phyloP scores from a whole-genome alignment of 2,888 invertebrate species.

The Phorcus lineatus region DNA sequence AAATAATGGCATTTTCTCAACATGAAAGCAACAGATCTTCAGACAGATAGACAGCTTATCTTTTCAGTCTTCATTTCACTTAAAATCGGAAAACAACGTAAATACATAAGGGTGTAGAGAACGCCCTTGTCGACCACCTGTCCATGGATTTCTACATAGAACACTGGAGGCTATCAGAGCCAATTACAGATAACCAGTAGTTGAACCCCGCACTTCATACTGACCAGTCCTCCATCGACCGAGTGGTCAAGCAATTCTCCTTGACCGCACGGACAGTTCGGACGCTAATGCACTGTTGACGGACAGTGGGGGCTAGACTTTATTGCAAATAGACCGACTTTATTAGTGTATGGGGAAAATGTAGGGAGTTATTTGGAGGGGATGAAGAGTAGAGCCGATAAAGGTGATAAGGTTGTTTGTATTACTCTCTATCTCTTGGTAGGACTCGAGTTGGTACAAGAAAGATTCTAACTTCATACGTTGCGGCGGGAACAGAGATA shows the following conservation, averaged over 20 bases:
- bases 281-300: neutral
- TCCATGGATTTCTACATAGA: neutral
- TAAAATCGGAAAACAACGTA: neutral
- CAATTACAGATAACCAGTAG: constrained; percentile 21
- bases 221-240: neutral
- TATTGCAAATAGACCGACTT: constrained; percentile 4
- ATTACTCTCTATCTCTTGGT: neutral
- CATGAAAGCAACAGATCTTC: too few relatives aligned
- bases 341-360: neutral
- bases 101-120: neutral
- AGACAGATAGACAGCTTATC: too few relatives aligned
- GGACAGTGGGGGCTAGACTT: neutral
- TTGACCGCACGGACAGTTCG: constrained; percentile 3
- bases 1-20: too few relatives aligned
- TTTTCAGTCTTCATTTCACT: too few relatives aligned
- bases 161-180: neutral
- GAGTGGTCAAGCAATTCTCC: constrained; percentile 17
- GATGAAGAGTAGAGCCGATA: neutral
- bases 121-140: constrained; percentile 7
- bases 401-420: neutral
- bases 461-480: too few relatives aligned
- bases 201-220: neutral
- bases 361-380: neutral
- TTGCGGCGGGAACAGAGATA: too few relatives aligned
- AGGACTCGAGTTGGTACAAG: too few relatives aligned